Conservation (phyloP, 2,797 vertebrate genomes). For the Sebastes baramenuke region DNA sequence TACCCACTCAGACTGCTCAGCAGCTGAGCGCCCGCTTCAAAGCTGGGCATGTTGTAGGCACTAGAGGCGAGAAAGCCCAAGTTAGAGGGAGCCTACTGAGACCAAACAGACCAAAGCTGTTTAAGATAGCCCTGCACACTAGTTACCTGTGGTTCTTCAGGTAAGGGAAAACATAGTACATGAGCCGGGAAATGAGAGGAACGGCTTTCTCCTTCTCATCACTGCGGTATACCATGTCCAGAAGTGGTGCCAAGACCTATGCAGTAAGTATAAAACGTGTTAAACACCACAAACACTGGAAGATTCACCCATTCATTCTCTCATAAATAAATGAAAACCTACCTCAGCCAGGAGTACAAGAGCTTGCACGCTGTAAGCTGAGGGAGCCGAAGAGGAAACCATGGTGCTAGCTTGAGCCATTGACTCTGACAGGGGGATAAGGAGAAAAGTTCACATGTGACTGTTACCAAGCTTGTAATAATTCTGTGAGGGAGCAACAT, state of each 20-base stretch:
- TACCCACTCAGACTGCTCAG: constrained; percentile 95
- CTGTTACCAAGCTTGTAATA: not conserved
- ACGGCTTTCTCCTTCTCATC: constrained; percentile 98
- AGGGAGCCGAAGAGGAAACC: constrained; percentile 95
- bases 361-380: constrained; percentile 95
- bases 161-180: constrained; percentile 96
- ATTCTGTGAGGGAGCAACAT: not conserved
- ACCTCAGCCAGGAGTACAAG: constrained; percentile 96
- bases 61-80: constrained; percentile 66
- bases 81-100: not conserved
- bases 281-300: not conserved
- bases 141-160: constrained; percentile 94
- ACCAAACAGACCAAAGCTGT: not conserved
- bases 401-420: constrained; percentile 85
- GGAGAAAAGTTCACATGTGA: not conserved
- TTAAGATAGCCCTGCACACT: not conserved
- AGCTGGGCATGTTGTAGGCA: constrained; percentile 95
- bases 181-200: constrained; percentile 92
- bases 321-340: not conserved
- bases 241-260: constrained; percentile 88
- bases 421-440: constrained; percentile 75
- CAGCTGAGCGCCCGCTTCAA: constrained; percentile 91
- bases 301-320: not conserved
- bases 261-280: not conserved
- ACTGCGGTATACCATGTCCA: constrained; percentile 97